These are phyloP conservation scores for Leptopterna dolabrata DNA, from an alignment of 2,888 invertebrate species.

Conservation along the genomic window DNA sequence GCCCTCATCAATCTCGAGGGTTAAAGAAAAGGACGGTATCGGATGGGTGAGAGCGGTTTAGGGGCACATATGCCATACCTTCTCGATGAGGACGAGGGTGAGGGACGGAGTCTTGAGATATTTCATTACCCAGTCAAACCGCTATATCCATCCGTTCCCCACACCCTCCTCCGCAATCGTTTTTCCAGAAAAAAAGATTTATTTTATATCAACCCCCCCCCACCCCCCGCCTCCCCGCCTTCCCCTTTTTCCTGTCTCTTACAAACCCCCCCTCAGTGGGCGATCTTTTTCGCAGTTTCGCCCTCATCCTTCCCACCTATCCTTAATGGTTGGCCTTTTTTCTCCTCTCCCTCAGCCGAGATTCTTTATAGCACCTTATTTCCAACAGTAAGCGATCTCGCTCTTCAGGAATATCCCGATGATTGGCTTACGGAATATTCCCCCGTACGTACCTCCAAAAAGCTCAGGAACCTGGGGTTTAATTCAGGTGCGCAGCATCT, in stretches of 20 bases:
- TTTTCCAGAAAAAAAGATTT: constrained; percentile 36
- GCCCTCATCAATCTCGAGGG: constrained; percentile 37
- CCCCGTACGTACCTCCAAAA: neutral
- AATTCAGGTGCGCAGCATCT: no score
- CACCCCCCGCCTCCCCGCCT: neutral
- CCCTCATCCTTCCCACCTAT: neutral
- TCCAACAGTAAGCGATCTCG: neutral
- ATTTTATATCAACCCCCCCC: constrained; percentile 29
- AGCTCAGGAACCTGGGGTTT: no score
- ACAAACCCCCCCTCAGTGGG: neutral
- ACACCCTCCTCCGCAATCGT: neutral
- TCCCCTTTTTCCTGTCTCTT: neutral
- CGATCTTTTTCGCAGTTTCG: constrained; percentile 3
- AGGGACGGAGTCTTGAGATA: constrained; percentile 12
- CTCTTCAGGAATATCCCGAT: constrained; percentile 5
- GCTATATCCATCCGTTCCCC: constrained; percentile 19
- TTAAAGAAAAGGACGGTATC: constrained; percentile 22
- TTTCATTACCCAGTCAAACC: constrained; percentile 42
- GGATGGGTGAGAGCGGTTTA: neutral
- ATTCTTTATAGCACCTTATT: constrained; percentile 37
- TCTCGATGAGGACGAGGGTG: neutral
- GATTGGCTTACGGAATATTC: neutral
- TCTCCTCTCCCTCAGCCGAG: neutral
- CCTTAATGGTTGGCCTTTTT: neutral
- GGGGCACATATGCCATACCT: constrained; percentile 37